Base-by-base conservation (phyloP, 2,797 vertebrate genomes). In the Loris lydekkerianus region DNA sequence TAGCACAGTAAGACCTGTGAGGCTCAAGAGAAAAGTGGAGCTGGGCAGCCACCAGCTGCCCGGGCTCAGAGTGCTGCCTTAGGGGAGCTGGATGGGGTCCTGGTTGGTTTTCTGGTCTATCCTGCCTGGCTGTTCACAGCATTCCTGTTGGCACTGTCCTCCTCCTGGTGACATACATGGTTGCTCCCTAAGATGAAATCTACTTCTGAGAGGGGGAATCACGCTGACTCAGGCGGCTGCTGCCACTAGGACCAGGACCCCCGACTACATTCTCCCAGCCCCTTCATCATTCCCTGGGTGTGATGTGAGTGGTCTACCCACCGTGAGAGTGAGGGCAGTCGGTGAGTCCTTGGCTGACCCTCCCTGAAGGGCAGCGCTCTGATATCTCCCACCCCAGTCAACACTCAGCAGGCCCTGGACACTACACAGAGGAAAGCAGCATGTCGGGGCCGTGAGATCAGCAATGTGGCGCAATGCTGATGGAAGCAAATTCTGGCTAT, bases 361-460 rank as follows among this genome's bases (percentile, higher is more conserved):
- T 85, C 56, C 56, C 31, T 56, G 10, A 49, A 60, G 72, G 27
- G 7, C 18, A n/a, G 60, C 29, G n/a, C 43, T 67, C 72, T 84
- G 56, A 31, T 0, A 14, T 37, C 20, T 49, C 6, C 31, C 25
- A 0, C 43, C 27, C 25, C 14, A 25, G 21, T 72, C 5, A 60
- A 23, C 31, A 75, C 17, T 60, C n/a, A 67, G 60, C 34, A 85
- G 63, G 49, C 21, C 29, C 56, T 14, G 49, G 43, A 37, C 29
- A 23, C 34, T 18, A n/a, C 2, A 11, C 1, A 0, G 37, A n/a
- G 40, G 31, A 72, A 49, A 60, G 34, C 2, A 0, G 8, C 11
- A 7, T 31, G 61, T 18, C 8, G 4, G 25, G 27, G 27, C 23
- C 7, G 7, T 25, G 84, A 63, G 10, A 27, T 3, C 14, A 27